A percentile compares a stretch with the other conserved stretches of the same genome.
Conservation (phyloP, 1,140 invertebrate genomes). For the Copidosoma floridanum region DNA sequence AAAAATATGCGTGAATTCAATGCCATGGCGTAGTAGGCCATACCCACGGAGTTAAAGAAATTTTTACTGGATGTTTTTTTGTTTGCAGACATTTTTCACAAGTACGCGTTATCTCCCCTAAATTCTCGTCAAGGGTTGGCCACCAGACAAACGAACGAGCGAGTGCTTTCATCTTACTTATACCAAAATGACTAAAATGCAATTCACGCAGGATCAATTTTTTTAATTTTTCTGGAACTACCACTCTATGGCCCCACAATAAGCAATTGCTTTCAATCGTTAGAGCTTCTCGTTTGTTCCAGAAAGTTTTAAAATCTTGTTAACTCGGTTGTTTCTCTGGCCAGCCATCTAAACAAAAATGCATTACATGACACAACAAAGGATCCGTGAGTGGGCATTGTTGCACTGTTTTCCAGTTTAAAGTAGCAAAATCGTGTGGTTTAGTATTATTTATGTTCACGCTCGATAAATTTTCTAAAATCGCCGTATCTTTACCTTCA, state of each 20-base stretch:
- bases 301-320: too few relatives aligned
- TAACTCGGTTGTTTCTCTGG: too few relatives aligned
- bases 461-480: too few relatives aligned
- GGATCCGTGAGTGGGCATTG: too few relatives aligned
- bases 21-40: neutral
- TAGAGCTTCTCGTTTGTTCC: too few relatives aligned
- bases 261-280: neutral
- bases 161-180: slow-evolving; percentile 14
- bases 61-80: neutral
- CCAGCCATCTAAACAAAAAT: too few relatives aligned
- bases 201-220: slow-evolving; percentile 6
- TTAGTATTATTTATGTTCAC: too few relatives aligned
- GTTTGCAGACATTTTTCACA: neutral
- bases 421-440: too few relatives aligned
- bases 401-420: too few relatives aligned
- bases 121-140: neutral
- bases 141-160: slow-evolving; percentile 2
- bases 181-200: slow-evolving; percentile 15
- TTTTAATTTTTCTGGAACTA: neutral
- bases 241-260: slow-evolving; percentile 1
- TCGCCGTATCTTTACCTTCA: too few relatives aligned
- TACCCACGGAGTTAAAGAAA: neutral
- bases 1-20: neutral
- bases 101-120: neutral
- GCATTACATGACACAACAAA: too few relatives aligned